Evolutionary conservation across 2,888 invertebrate genomes (phyloP).

Genomic region (Cistogaster globosa): DNA sequence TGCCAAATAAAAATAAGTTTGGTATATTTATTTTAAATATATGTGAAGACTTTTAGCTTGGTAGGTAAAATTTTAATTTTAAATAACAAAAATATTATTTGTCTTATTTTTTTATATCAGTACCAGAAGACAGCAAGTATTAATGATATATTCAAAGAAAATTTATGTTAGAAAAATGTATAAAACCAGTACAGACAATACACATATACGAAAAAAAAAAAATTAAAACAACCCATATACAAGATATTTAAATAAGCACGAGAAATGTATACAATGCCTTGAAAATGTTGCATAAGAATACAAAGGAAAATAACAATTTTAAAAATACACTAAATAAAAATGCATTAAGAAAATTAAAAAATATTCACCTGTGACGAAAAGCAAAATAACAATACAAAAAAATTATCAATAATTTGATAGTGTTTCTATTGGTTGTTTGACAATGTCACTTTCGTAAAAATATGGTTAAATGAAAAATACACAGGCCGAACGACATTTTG

Average conservation of each 20-base stretch:
- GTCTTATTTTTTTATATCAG: not conserved
- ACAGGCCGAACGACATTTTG: too few species aligned
- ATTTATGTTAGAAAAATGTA: not conserved
- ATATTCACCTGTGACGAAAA: constrained; percentile 12
- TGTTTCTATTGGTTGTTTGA: too few species aligned
- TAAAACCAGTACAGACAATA: constrained; percentile 1
- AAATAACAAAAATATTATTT: constrained; percentile 23
- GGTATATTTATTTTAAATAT: too few species aligned
- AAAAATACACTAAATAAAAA: constrained; percentile 29
- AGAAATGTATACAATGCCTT: not conserved
- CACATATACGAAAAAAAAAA: too few species aligned
- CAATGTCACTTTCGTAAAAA: too few species aligned
- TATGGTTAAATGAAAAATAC: too few species aligned
- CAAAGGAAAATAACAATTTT: not conserved
- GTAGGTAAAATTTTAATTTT: constrained; percentile 10
- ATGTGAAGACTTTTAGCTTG: not conserved
- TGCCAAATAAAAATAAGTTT: not conserved
- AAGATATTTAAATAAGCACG: not conserved
- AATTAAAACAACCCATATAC: not conserved
- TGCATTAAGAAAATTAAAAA: constrained; percentile 58
- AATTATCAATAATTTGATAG: not conserved
- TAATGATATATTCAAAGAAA: constrained; percentile 38
- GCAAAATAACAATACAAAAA: not conserved
- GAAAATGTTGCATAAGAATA: not conserved
- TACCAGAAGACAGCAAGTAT: constrained; percentile 24